phyloP scores from a whole-genome alignment of 2,797 vertebrate species.

The Silurus lanzhouensis region DNA sequence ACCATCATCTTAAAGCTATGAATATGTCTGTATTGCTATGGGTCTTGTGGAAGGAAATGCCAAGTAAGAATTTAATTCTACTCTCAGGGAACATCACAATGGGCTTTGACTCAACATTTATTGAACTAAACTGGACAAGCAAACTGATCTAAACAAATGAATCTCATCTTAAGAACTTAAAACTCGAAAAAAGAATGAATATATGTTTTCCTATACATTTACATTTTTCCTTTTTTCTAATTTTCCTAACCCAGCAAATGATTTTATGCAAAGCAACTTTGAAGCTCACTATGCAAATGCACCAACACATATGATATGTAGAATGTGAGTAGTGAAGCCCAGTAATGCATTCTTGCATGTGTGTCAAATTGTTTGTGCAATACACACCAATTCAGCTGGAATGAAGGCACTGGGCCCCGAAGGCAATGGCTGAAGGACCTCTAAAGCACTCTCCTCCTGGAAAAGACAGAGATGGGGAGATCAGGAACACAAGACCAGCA shows the following conservation, averaged over 20 bases:
- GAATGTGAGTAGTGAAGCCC: background rate
- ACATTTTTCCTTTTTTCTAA: background rate
- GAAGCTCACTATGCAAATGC: background rate
- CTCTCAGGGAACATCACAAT: too few relatives aligned
- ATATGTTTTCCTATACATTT: background rate
- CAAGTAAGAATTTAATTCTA: too few relatives aligned
- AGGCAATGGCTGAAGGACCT: slow-evolving; percentile 58
- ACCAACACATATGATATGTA: background rate
- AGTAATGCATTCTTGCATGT: background rate
- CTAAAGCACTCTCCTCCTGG: slow-evolving; percentile 65
- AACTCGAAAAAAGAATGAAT: background rate
- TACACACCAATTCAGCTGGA: slow-evolving; percentile 72
- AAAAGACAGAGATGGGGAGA: slow-evolving; percentile 18
- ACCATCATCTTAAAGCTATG: background rate
- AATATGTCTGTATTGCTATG: too few relatives aligned
- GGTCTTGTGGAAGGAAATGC: too few relatives aligned
- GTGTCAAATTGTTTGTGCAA: background rate
- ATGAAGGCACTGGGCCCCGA: slow-evolving; percentile 77
- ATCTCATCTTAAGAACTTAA: background rate
- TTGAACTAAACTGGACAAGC: too few relatives aligned
- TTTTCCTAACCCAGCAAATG: background rate
- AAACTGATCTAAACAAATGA: too few relatives aligned
- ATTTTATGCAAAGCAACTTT: background rate
- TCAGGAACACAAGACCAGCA: background rate
- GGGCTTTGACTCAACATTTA: too few relatives aligned